These are phyloP conservation scores for Misgurnus mizolepis DNA, from an alignment of 2,113 vertebrate genomes.

Conservation along the genomic window DNA sequence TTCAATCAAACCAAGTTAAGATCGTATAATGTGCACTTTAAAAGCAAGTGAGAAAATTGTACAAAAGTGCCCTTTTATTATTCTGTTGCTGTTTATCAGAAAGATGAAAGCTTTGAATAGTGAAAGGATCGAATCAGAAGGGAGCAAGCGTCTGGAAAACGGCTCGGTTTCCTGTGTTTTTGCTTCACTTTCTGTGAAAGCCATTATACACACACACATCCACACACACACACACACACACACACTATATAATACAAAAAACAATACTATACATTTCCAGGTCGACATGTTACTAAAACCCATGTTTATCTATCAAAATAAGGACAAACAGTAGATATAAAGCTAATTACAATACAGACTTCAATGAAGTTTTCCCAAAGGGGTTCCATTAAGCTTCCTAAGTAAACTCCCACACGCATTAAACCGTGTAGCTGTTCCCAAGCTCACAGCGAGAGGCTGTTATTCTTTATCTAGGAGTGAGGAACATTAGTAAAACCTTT, in stretches of 20 bases:
- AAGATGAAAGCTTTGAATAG: constrained; percentile 19
- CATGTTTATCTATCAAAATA: no score
- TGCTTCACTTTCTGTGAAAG: constrained; percentile 44
- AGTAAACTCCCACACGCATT: no score
- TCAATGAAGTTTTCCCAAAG: no score
- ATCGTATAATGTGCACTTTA: neutral
- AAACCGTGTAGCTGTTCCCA: no score
- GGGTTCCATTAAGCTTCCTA: no score
- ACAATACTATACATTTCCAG: no score
- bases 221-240: neutral
- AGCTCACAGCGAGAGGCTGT: no score
- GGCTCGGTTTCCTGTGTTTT: constrained; percentile 1
- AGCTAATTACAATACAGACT: no score
- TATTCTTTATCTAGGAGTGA: no score
- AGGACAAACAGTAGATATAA: no score
- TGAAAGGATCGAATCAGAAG: neutral
- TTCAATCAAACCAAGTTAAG: neutral
- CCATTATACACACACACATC: constrained; percentile 33
- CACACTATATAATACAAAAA: no score
- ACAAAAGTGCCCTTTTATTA: neutral
- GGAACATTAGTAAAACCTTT: neutral
- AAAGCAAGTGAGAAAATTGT: neutral
- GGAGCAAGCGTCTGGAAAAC: constrained; percentile 21
- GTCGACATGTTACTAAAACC: no score
- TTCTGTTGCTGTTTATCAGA: constrained; percentile 32